Conservation (phyloP, 2,888 invertebrate genomes). For the Mesoligia furuncula region DNA sequence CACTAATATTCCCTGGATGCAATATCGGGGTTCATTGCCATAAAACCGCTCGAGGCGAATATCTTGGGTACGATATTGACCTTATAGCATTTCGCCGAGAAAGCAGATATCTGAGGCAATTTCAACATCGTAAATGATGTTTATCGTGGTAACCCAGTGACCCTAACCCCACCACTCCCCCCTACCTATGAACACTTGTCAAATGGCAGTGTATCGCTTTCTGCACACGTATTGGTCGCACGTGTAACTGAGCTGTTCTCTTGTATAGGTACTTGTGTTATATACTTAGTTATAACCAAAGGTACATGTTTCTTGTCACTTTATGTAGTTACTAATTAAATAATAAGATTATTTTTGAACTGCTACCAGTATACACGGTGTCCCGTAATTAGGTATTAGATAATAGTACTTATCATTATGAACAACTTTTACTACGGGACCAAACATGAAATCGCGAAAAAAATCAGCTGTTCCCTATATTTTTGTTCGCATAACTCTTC, state of each 20-base stretch:
- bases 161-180: slow-evolving; percentile 62
- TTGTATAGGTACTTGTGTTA: slow-evolving; percentile 44
- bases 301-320: slow-evolving; percentile 4
- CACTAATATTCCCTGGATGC: slow-evolving; percentile 85
- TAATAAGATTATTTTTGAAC: slow-evolving; percentile 8
- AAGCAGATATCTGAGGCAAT: slow-evolving; percentile 82
- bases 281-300: slow-evolving; percentile 21
- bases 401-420: too few relatives aligned
- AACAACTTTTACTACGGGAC: too few relatives aligned
- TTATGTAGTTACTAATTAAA: slow-evolving; percentile 1
- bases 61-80: slow-evolving; percentile 83
- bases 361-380: not conserved
- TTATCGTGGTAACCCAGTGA: slow-evolving; percentile 79
- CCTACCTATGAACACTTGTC: slow-evolving; percentile 68
- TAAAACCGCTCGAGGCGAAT: slow-evolving; percentile 83
- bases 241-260: slow-evolving; percentile 60
- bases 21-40: slow-evolving; percentile 84
- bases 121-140: slow-evolving; percentile 82
- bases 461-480: too few relatives aligned
- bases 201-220: slow-evolving; percentile 64
- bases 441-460: too few relatives aligned
- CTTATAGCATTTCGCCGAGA: slow-evolving; percentile 79
- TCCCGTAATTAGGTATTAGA: too few relatives aligned
- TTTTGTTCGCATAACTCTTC: too few relatives aligned
- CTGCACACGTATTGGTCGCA: slow-evolving; percentile 60